Evolutionary conservation across 1,140 invertebrate genomes (phyloP).

Genomic region (Drosophila lowei): DNA sequence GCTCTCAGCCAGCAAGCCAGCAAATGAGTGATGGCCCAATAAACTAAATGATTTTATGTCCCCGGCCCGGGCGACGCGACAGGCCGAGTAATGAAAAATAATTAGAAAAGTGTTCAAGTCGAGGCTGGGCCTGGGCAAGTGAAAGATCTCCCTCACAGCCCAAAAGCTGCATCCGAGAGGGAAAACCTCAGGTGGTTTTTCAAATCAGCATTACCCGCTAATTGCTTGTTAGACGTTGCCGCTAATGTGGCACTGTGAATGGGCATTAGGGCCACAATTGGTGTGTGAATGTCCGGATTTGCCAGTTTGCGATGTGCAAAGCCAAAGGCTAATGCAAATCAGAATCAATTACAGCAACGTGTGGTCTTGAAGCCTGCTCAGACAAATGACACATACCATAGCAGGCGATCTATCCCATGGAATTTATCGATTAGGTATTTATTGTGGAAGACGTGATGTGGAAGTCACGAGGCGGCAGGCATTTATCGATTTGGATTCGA

Average conservation of each 20-base stretch:
- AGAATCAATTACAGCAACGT: conserved; percentile 19
- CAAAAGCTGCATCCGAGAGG: conserved; percentile 22
- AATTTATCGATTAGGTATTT: conserved; percentile 1
- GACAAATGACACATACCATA: conserved; percentile 13
- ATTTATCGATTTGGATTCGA: not conserved
- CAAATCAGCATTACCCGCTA: conserved; percentile 62
- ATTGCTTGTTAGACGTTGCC: conserved; percentile 60
- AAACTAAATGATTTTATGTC: conserved; percentile 80
- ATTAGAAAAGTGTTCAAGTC: conserved; percentile 68
- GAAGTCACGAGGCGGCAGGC: not conserved
- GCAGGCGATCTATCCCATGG: conserved; percentile 30
- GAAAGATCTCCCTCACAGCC: conserved; percentile 32
- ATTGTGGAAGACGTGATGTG: conserved; percentile 2
- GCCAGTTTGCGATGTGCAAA: conserved; percentile 5
- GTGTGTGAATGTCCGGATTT: conserved; percentile 22
- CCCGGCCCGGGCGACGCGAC: conserved; percentile 59
- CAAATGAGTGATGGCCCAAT: conserved; percentile 79
- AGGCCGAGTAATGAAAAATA: conserved; percentile 79
- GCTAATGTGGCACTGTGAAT: conserved; percentile 42
- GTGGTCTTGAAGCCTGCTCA: conserved; percentile 4
- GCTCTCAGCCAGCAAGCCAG: conserved; percentile 18
- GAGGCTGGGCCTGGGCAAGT: conserved; percentile 13
- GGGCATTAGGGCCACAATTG: conserved; percentile 34
- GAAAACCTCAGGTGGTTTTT: conserved; percentile 33
- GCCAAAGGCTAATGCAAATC: conserved; percentile 35